phyloP scores from a whole-genome alignment of 2,888 invertebrate genomes.

The Diarsia dahlii region DNA sequence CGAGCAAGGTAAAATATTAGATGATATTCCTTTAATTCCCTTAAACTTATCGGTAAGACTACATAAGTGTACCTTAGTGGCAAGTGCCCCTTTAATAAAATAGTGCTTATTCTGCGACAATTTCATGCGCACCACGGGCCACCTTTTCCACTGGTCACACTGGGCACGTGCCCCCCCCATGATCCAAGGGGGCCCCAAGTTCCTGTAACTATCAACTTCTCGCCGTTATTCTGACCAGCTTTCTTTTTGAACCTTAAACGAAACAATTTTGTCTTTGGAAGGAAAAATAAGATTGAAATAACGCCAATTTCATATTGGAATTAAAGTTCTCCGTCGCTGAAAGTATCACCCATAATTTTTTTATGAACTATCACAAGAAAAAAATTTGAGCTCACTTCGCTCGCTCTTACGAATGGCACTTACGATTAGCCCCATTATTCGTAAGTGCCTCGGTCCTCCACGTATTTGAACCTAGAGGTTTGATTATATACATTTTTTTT shows the following conservation, averaged over 20 bases:
- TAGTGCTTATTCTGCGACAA: neutral
- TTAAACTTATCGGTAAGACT: neutral
- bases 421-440: neutral
- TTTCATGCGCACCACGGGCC: neutral
- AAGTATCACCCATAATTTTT: no score
- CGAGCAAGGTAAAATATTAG: slow-evolving; percentile 92
- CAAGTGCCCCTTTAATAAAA: neutral
- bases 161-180: no score
- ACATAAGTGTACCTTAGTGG: no score
- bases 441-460: neutral
- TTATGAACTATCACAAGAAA: neutral
- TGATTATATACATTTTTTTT: neutral
- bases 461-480: no score
- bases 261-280: no score
- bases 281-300: no score
- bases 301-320: neutral
- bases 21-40: neutral
- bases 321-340: neutral
- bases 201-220: no score
- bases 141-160: no score
- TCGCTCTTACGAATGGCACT: no score
- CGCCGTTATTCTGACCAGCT: no score
- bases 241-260: no score
- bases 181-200: no score
- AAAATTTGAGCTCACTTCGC: neutral